A percentile compares a stretch with the other conserved stretches of the same genome.
These are phyloP conservation scores for Dicycla oo DNA, from an alignment of 2,888 invertebrate genomes.

Conservation along the genomic window DNA sequence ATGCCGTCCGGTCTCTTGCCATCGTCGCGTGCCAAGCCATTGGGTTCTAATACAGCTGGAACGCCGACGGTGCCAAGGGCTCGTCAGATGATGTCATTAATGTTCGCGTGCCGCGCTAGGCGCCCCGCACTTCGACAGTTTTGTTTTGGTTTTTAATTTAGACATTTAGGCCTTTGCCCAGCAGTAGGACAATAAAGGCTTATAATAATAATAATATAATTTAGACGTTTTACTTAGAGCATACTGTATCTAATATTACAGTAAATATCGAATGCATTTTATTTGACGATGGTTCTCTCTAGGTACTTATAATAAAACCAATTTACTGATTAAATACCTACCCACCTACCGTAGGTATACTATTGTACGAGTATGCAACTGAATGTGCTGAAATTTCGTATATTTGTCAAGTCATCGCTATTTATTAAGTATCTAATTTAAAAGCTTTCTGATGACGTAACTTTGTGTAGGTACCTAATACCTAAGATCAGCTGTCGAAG, in stretches of 20 bases:
- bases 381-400: background rate
- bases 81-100: too few species aligned
- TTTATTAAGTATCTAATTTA: conserved; percentile 1
- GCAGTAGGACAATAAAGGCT: too few species aligned
- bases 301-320: background rate
- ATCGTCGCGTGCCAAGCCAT: too few species aligned
- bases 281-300: background rate
- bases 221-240: background rate
- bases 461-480: conserved; percentile 20
- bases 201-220: too few species aligned
- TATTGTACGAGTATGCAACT: background rate
- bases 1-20: too few species aligned
- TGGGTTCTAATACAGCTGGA: too few species aligned
- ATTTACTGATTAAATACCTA: background rate
- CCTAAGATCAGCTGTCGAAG: conserved; percentile 11
- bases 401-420: background rate
- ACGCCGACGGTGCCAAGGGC: too few species aligned
- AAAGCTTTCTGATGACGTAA: conserved; percentile 29
- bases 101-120: too few species aligned
- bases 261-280: too few species aligned
- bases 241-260: too few species aligned
- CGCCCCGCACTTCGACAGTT: too few species aligned
- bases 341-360: background rate
- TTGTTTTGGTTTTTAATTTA: background rate
- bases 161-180: too few species aligned